Conservation (phyloP, 2,888 invertebrate species). For the Alitta virens region DNA sequence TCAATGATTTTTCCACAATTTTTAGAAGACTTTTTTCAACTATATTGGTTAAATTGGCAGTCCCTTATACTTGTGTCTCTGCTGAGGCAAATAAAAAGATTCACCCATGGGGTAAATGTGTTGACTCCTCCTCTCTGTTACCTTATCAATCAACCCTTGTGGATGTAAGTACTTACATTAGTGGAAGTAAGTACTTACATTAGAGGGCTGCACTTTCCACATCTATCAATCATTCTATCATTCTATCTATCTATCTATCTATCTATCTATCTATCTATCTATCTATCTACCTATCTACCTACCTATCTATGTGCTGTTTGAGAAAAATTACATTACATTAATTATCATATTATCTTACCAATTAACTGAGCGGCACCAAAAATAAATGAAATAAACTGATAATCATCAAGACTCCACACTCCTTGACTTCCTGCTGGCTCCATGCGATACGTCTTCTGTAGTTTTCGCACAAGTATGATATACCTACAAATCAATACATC, state of each 20-base stretch:
- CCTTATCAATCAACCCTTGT: too few species aligned
- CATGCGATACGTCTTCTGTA: conserved; percentile 92
- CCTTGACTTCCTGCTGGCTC: conserved; percentile 99
- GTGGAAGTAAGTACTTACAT: background rate
- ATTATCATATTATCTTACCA: conserved; percentile 60
- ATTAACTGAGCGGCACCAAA: conserved; percentile 98
- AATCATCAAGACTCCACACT: conserved; percentile 98
- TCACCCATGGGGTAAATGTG: too few species aligned
- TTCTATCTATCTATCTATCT: background rate
- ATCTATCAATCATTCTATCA: background rate
- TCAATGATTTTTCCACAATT: too few species aligned
- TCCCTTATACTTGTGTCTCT: too few species aligned
- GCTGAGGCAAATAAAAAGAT: too few species aligned
- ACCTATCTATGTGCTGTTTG: too few species aligned
- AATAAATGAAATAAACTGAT: conserved; percentile 96
- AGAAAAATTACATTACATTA: background rate
- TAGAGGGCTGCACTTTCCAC: too few species aligned
- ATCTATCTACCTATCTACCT: too few species aligned
- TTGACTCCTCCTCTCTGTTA: too few species aligned
- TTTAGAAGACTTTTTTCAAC: too few species aligned
- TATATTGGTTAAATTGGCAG: too few species aligned
- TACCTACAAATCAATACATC: conserved; percentile 60
- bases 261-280: too few species aligned
- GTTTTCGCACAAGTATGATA: conserved; percentile 74
- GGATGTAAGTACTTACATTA: background rate